Percentiles rank a stretch among this genome's conserved stretches.
phyloP scores from a whole-genome alignment of 1,140 invertebrate species.

The Drosophila albomicans region DNA sequence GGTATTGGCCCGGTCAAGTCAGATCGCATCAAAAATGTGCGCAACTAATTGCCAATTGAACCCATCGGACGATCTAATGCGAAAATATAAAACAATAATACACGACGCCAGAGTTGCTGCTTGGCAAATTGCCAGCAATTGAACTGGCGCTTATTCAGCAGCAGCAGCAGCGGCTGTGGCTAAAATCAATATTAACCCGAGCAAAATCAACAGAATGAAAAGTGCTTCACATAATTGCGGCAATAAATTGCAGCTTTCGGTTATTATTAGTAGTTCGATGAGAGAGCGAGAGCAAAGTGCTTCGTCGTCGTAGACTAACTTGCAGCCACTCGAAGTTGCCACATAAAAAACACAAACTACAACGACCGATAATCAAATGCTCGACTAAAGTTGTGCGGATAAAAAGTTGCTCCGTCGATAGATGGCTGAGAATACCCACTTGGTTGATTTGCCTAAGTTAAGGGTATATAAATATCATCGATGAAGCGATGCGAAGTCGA shows the following conservation, averaged over 20 bases:
- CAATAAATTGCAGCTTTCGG: slow-evolving; percentile 53
- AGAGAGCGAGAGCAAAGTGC: neutral
- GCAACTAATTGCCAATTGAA: slow-evolving; percentile 37
- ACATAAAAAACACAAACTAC: neutral
- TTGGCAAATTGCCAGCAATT: slow-evolving; percentile 51
- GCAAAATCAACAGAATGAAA: slow-evolving; percentile 58
- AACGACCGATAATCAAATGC: slow-evolving; percentile 1
- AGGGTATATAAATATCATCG: slow-evolving; percentile 13
- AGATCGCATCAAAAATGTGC: slow-evolving; percentile 36
- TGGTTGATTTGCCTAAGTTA: neutral
- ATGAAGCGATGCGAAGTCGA: neutral
- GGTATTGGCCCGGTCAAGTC: neutral
- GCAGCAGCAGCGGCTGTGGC: neutral
- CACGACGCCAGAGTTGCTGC: neutral
- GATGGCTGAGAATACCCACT: slow-evolving; percentile 7
- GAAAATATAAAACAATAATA: slow-evolving; percentile 47
- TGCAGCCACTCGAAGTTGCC: slow-evolving; percentile 6
- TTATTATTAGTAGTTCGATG: slow-evolving; percentile 31
- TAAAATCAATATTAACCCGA: slow-evolving; percentile 71
- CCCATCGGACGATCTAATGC: slow-evolving; percentile 7
- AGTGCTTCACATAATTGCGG: slow-evolving; percentile 36
- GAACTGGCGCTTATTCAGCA: slow-evolving; percentile 21
- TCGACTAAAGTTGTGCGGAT: neutral
- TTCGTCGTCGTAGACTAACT: neutral
- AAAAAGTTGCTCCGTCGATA: too few species aligned